Base-by-base conservation (phyloP, 2,113 vertebrate species). In the Plestiodon gilberti region DNA sequence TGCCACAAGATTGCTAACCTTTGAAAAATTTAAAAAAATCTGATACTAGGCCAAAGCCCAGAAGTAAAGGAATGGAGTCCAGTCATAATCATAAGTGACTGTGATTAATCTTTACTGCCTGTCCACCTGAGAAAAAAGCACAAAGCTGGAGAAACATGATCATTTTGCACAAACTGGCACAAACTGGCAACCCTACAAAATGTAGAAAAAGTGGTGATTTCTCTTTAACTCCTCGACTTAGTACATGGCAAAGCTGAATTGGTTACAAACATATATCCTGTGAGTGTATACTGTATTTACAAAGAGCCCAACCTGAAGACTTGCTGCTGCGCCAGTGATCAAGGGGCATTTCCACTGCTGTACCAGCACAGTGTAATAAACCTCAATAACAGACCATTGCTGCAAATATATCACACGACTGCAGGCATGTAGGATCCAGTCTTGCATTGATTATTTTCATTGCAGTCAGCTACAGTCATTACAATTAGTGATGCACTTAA, bases 381-480 rank as follows among this genome's bases (percentile, higher is more conserved):
- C 25, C 15, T 30, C 7, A 65, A 7, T 78, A 30, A 57, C 6
- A 64, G 3, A 35, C 40, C 17, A 22, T 43, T 81, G 78, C 25
- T 81, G 78, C 17, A 81, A 43, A 43, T 61, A 80, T 40, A 15
- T 80, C 64, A 64, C 23, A 64, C 33, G 64, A 80, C 33, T 23
- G 61, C 61, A 80, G 23, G 38, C 33, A 40, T 62, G 4, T 38
- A 62, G 33, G 33, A 62, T 62, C 57, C 13, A 95, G 90, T 94
- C 87, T 90, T 91, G 92, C 86, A 93, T 94, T 96, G 90, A 93
- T 96, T 93, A 93, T 95, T 95, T 96, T 93, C 88, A 92, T 93
- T 93, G 90, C 67, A 82, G 75, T 85, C 89, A 87, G 40, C 83
- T 88, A 87, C 89, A 94, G 91, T 93, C 87, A 69, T 81, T 80